These are phyloP conservation scores for Ischnura elegans DNA, from an alignment of 2,888 invertebrate species.

Conservation along the genomic window DNA sequence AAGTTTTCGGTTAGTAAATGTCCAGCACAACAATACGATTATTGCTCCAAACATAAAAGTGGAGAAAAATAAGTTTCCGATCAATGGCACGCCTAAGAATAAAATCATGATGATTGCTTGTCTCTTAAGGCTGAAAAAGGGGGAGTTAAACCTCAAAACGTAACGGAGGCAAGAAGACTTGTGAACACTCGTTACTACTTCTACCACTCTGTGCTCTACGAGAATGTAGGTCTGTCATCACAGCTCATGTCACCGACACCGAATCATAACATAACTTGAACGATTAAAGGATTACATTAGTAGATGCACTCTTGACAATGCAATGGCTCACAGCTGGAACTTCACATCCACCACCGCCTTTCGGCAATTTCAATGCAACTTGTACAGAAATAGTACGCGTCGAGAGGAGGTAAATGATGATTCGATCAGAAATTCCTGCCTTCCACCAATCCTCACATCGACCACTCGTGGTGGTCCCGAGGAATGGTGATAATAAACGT, in stretches of 20 bases:
- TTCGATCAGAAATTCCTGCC: background rate
- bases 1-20: background rate
- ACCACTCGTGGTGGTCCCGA: background rate
- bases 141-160: no score
- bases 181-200: background rate
- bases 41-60: constrained; percentile 33
- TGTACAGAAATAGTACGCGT: background rate
- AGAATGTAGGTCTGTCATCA: background rate
- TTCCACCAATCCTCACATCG: background rate
- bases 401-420: background rate
- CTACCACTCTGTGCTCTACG: background rate
- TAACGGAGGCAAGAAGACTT: background rate
- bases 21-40: background rate
- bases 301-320: background rate
- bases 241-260: background rate
- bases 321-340: background rate
- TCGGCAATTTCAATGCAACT: background rate
- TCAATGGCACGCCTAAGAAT: constrained; percentile 49
- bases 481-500: background rate
- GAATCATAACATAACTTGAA: background rate
- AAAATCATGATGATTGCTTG: no score
- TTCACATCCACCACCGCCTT: background rate
- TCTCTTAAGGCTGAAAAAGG: no score
- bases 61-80: constrained; percentile 48
- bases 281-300: background rate